Evolutionary conservation across 2,888 invertebrate species (phyloP).

Genomic region (Agonopterix heracliana): DNA sequence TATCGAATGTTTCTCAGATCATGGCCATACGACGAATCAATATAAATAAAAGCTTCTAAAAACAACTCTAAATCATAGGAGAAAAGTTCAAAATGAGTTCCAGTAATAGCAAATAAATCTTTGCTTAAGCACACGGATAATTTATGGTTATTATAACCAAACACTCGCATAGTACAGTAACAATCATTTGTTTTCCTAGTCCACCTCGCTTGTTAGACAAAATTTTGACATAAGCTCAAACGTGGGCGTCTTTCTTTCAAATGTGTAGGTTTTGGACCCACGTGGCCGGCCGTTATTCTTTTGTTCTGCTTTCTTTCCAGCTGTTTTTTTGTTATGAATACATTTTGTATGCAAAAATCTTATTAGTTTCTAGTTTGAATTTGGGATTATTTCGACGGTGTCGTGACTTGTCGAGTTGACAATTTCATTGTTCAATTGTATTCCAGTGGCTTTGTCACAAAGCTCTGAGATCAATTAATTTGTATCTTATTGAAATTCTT

Average conservation of each 20-base stretch:
- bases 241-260: slow-evolving; percentile 48
- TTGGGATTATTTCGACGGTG: slow-evolving; percentile 22
- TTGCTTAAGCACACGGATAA: slow-evolving; percentile 26
- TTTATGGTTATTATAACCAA: slow-evolving; percentile 50
- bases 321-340: slow-evolving; percentile 34
- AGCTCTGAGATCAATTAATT: not conserved
- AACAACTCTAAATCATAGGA: not conserved
- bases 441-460: slow-evolving; percentile 10
- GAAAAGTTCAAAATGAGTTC: slow-evolving; percentile 11
- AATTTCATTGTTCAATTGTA: slow-evolving; percentile 32
- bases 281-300: slow-evolving; percentile 48
- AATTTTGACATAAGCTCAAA: slow-evolving; percentile 42
- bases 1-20: slow-evolving; percentile 24
- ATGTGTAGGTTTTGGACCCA: slow-evolving; percentile 43
- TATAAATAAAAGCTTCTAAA: slow-evolving; percentile 12
- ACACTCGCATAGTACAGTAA: slow-evolving; percentile 40
- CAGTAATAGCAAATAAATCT: slow-evolving; percentile 10
- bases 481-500: not conserved
- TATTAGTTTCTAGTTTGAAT: slow-evolving; percentile 31
- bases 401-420: slow-evolving; percentile 22
- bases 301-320: slow-evolving; percentile 41
- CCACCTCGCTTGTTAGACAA: slow-evolving; percentile 51
- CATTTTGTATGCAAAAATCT: slow-evolving; percentile 53
- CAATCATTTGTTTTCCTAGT: slow-evolving; percentile 52
- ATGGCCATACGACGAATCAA: slow-evolving; percentile 24